phyloP scores from a whole-genome alignment of 2,797 vertebrate genomes.

The Falco cherrug region DNA sequence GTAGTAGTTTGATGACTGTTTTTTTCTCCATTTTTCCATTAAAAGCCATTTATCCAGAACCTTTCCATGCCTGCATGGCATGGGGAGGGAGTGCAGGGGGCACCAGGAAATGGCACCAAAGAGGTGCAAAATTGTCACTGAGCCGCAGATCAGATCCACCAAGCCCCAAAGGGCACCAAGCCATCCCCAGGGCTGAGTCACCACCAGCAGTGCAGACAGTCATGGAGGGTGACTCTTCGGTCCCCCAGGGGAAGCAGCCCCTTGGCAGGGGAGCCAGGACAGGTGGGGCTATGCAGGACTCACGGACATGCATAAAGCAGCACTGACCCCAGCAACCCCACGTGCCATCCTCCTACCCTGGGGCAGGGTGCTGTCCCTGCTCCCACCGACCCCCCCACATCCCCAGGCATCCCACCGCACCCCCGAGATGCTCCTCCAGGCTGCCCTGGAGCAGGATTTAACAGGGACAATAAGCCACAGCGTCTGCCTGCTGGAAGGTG shows the following conservation, averaged over 20 bases:
- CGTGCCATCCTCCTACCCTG: background rate
- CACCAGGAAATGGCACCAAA: background rate
- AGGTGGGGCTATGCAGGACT: background rate
- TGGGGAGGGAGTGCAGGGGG: background rate
- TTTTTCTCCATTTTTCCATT: background rate
- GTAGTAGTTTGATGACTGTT: background rate
- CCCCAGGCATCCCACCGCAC: background rate
- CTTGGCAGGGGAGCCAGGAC: fast-evolving
- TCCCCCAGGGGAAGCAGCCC: background rate
- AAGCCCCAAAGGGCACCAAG: background rate
- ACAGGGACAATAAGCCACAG: too few relatives aligned
- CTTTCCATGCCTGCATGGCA: background rate
- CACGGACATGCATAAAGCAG: fast-evolving
- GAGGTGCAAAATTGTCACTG: fast-evolving
- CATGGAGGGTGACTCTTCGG: fast-evolving
- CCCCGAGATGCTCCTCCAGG: too few relatives aligned
- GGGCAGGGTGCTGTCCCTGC: background rate
- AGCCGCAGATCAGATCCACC: background rate
- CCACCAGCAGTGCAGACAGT: background rate
- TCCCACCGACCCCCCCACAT: too few relatives aligned
- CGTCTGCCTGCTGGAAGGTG: background rate
- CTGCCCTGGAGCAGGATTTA: background rate
- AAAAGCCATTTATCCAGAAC: background rate
- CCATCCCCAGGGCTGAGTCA: background rate
- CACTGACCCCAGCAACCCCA: background rate